These are phyloP conservation scores for Steromphala cineraria DNA, from an alignment of 2,888 invertebrate genomes.

Conservation along the genomic window DNA sequence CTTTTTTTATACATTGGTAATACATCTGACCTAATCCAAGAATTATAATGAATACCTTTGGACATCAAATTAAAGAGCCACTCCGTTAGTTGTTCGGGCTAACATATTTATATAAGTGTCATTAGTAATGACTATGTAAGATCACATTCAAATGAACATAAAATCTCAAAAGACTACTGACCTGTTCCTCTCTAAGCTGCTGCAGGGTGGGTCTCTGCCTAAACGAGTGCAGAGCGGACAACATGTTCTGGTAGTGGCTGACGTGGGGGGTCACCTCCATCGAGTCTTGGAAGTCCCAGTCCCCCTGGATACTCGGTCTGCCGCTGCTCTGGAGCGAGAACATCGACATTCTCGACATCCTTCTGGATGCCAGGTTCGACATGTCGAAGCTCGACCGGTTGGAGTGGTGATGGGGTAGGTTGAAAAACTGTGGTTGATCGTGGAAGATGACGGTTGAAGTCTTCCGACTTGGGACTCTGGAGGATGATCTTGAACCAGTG, in stretches of 20 bases:
- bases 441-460: constrained; percentile 30
- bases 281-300: constrained; percentile 76
- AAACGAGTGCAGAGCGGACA: constrained; percentile 40
- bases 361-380: not conserved
- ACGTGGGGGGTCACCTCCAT: constrained; percentile 87
- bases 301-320: constrained; percentile 24
- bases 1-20: no score
- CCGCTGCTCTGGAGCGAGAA: constrained; percentile 24
- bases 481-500: not conserved
- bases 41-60: no score
- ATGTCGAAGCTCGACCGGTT: not conserved
- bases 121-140: no score
- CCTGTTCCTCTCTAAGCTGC: constrained; percentile 70
- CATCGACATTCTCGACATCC: constrained; percentile 34
- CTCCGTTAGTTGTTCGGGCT: no score
- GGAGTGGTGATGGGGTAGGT: constrained; percentile 18
- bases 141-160: no score
- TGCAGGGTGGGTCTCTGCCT: constrained; percentile 72
- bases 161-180: no score
- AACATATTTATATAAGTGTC: no score
- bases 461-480: constrained; percentile 24
- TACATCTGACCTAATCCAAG: no score
- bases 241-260: constrained; percentile 83
- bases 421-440: constrained; percentile 28
- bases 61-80: no score